Conservation (phyloP, 2,113 vertebrate genomes). For the Hyperopisus bebe region DNA sequence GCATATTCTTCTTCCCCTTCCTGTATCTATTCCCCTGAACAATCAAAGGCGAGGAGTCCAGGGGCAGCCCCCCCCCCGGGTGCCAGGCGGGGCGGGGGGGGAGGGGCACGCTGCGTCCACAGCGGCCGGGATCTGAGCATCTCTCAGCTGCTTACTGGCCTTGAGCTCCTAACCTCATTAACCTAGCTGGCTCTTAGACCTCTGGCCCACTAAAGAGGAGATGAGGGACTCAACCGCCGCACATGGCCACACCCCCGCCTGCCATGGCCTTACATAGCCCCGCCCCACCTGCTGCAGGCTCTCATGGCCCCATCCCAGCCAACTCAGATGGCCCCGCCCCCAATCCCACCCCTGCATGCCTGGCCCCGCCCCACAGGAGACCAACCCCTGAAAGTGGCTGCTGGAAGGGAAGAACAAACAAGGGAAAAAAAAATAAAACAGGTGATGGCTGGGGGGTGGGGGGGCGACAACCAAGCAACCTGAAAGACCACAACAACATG, state of each 20-base stretch:
- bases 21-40: not conserved
- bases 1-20: not conserved
- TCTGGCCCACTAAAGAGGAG: slow-evolving; percentile 20
- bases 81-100: not conserved
- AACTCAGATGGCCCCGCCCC: not conserved
- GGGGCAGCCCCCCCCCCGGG: not conserved
- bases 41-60: not conserved
- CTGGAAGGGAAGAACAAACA: not conserved
- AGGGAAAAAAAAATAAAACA: not conserved
- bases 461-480: not conserved
- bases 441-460: not conserved
- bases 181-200: slow-evolving; percentile 23
- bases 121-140: slow-evolving; percentile 19
- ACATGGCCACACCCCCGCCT: not conserved
- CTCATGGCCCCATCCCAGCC: too few relatives aligned
- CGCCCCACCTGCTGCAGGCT: not conserved
- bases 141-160: slow-evolving; percentile 31
- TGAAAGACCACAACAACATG: not conserved
- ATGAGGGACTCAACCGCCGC: not conserved
- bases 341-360: not conserved
- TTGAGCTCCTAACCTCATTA: slow-evolving; percentile 36
- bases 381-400: not conserved
- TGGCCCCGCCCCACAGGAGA: not conserved
- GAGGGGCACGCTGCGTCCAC: not conserved
- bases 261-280: not conserved